These are phyloP conservation scores for Cyanoderma ruficeps DNA, from an alignment of 2,113 vertebrate species.

Conservation along the genomic window DNA sequence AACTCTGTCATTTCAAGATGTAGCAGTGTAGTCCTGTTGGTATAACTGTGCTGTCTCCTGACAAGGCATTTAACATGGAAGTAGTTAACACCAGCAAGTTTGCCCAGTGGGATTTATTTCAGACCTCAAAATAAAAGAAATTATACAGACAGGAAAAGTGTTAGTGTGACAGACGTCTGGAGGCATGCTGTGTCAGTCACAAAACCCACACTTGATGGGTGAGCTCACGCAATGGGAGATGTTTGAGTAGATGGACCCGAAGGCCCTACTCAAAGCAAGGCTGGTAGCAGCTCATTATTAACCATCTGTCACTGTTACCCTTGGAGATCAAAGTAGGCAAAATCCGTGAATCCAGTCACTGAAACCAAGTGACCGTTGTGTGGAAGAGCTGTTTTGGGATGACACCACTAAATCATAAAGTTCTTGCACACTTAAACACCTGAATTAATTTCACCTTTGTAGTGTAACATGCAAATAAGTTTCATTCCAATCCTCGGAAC, in stretches of 20 bases:
- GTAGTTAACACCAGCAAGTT: not conserved
- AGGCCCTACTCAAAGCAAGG: not conserved
- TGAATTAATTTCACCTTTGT: not conserved
- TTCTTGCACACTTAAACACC: not conserved
- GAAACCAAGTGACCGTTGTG: not conserved
- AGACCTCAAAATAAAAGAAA: not conserved
- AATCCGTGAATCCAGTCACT: not conserved
- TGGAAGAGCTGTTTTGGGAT: not conserved
- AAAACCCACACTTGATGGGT: not conserved
- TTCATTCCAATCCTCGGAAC: not conserved
- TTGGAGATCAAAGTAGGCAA: not conserved
- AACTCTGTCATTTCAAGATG: not conserved
- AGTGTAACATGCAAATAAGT: not conserved
- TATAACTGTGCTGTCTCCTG: not conserved
- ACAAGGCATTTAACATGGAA: not conserved
- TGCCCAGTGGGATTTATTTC: not conserved
- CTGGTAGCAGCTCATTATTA: not conserved
- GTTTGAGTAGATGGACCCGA: fast-evolving
- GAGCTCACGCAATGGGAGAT: fast-evolving
- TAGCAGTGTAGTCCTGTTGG: not conserved
- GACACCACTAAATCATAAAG: not conserved
- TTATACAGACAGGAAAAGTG: not conserved
- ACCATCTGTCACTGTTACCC: not conserved
- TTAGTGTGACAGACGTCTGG: not conserved
- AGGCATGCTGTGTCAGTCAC: not conserved